Percentiles rank a stretch among this genome's conserved stretches.
phyloP scores from a whole-genome alignment of 2,888 invertebrate genomes.

The Aleiodes alternator region DNA sequence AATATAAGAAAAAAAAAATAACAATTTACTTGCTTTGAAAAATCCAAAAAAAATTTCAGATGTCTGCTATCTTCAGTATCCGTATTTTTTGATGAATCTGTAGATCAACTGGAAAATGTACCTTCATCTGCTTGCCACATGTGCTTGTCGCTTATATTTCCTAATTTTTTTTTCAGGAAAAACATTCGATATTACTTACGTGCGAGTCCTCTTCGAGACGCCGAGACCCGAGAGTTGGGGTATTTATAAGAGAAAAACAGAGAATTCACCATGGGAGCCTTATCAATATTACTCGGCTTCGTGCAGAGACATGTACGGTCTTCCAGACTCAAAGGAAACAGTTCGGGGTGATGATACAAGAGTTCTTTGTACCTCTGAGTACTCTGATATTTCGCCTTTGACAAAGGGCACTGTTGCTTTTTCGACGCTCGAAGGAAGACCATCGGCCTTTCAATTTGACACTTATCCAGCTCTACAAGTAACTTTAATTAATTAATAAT shows the following conservation, averaged over 20 bases:
- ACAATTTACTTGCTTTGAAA: too few species aligned
- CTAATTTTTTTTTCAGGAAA: slow-evolving; percentile 83
- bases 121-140: slow-evolving; percentile 55
- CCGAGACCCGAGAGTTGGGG: slow-evolving; percentile 98
- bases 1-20: too few species aligned
- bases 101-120: slow-evolving; percentile 5
- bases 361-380: slow-evolving; percentile 98
- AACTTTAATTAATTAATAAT: slow-evolving; percentile 57
- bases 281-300: slow-evolving; percentile 95
- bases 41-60: too few species aligned
- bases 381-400: slow-evolving; percentile 97
- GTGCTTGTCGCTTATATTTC: slow-evolving; percentile 47
- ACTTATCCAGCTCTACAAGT: slow-evolving; percentile 93
- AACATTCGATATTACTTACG: slow-evolving; percentile 97
- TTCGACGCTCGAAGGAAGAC: slow-evolving; percentile 95
- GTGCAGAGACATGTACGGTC: slow-evolving; percentile 92
- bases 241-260: slow-evolving; percentile 90
- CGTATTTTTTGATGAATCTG: slow-evolving; percentile 6
- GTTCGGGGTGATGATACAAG: slow-evolving; percentile 89
- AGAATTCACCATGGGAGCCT: slow-evolving; percentile 89
- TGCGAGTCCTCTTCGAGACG: slow-evolving; percentile 94
- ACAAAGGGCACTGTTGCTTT: slow-evolving; percentile 96
- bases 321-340: slow-evolving; percentile 85
- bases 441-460: slow-evolving; percentile 94
- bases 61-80: not conserved